Percentiles rank a stretch among this genome's conserved stretches.
phyloP scores from a whole-genome alignment of 2,797 vertebrate genomes.

The Zalophus californianus region DNA sequence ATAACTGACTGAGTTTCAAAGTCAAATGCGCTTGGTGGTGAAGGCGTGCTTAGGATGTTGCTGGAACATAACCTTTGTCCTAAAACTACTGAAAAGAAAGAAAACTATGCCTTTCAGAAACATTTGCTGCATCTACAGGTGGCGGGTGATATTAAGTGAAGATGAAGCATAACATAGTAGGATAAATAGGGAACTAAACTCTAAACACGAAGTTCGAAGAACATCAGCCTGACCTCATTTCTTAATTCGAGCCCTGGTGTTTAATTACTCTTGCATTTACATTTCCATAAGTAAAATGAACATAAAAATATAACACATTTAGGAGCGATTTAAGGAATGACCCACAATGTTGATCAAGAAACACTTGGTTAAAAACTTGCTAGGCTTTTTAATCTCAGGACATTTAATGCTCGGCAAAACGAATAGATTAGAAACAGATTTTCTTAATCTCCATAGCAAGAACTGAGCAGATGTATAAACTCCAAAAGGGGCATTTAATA shows the following conservation, averaged over 20 bases:
- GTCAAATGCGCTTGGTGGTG: neutral
- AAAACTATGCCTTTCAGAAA: neutral
- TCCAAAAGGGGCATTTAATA: conserved; percentile 27
- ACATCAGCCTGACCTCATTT: neutral
- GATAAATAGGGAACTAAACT: neutral
- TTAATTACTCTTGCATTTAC: neutral
- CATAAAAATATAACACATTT: neutral
- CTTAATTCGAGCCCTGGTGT: neutral
- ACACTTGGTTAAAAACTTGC: neutral
- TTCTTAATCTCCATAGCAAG: conserved; percentile 19
- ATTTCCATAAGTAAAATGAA: neutral
- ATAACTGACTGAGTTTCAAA: neutral
- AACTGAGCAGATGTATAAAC: neutral
- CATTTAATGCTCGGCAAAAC: neutral
- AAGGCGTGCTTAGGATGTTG: neutral
- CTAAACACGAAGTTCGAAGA: neutral
- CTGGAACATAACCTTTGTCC: neutral
- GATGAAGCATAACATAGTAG: accelerated
- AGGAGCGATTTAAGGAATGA: conserved; percentile 2
- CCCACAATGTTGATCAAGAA: neutral
- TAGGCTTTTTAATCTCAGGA: conserved; percentile 19
- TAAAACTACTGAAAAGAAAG: neutral
- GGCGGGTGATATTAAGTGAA: neutral
- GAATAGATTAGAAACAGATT: conserved; percentile 55
- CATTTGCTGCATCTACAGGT: neutral